Evolutionary conservation across 2,888 invertebrate species (phyloP).

Genomic region (Zygogramma bicolorata): DNA sequence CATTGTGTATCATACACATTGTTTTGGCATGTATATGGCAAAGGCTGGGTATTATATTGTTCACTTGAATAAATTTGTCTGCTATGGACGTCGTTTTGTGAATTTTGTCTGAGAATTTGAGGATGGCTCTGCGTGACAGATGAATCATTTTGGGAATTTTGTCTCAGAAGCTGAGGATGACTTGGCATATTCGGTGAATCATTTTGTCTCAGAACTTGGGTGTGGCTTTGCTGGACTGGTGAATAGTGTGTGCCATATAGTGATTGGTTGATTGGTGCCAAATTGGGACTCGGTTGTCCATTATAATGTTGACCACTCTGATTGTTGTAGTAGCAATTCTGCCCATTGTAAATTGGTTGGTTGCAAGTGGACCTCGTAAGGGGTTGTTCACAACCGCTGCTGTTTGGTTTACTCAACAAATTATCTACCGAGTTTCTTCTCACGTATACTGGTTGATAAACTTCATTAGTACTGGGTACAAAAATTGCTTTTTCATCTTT

Average conservation of each 20-base stretch:
- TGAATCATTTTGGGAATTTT: slow-evolving; percentile 23
- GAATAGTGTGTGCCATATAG: background rate
- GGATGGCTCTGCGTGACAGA: background rate
- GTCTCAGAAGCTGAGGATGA: slow-evolving; percentile 28
- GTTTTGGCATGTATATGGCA: slow-evolving; percentile 29
- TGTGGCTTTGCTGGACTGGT: background rate
- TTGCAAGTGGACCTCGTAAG: background rate
- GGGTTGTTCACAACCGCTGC: slow-evolving; percentile 24
- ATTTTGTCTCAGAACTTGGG: slow-evolving; percentile 29
- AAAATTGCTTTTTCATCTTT: slow-evolving; percentile 38
- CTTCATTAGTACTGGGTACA: background rate
- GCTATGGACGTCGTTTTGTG: slow-evolving; percentile 26
- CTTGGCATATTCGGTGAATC: background rate
- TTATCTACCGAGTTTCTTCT: slow-evolving; percentile 59
- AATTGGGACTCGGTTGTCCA: slow-evolving; percentile 32
- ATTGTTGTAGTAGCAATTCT: slow-evolving; percentile 59
- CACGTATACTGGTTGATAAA: slow-evolving; percentile 49
- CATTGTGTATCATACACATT: slow-evolving; percentile 34
- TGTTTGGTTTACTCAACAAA: slow-evolving; percentile 41
- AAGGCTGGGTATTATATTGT: slow-evolving; percentile 28
- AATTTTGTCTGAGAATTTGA: slow-evolving; percentile 34
- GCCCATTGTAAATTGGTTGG: slow-evolving; percentile 59
- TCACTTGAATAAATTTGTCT: slow-evolving; percentile 27
- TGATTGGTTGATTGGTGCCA: slow-evolving; percentile 33
- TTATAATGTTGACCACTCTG: slow-evolving; percentile 59